phyloP scores from a whole-genome alignment of 1,140 invertebrate species.

The Mycetomoellerius zeteki region DNA sequence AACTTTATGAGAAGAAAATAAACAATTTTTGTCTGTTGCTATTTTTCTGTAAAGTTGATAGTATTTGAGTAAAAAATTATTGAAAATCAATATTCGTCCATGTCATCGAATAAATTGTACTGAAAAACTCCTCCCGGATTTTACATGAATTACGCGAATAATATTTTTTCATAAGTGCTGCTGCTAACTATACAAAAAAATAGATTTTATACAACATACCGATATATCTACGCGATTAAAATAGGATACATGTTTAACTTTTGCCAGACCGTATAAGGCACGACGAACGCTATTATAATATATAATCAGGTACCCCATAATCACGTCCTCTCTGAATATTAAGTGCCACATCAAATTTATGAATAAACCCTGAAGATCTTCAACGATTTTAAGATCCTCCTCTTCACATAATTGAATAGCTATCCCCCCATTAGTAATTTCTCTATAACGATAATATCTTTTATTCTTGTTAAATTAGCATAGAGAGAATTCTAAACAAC shows the following conservation, averaged over 20 bases:
- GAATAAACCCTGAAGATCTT: slow-evolving; percentile 90
- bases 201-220: slow-evolving; percentile 1
- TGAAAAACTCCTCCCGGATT: slow-evolving; percentile 82
- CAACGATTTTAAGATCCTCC: slow-evolving; percentile 90
- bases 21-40: too few species aligned
- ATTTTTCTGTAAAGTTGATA: too few species aligned
- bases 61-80: too few species aligned
- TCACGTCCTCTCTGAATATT: slow-evolving; percentile 91
- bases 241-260: slow-evolving; percentile 46
- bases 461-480: slow-evolving; percentile 59
- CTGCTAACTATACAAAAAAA: not conserved
- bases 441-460: slow-evolving; percentile 86
- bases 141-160: not conserved
- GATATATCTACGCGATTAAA: slow-evolving; percentile 65
- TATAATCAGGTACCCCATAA: slow-evolving; percentile 91
- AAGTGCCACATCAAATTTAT: slow-evolving; percentile 90
- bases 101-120: slow-evolving; percentile 84
- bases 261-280: slow-evolving; percentile 85
- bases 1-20: too few species aligned
- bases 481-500: slow-evolving; percentile 64
- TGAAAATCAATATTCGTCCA: too few species aligned
- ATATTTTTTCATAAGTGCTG: not conserved
- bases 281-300: slow-evolving; percentile 90
- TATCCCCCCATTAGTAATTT: slow-evolving; percentile 89
- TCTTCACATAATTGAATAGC: slow-evolving; percentile 89